Conservation (phyloP, 2,113 vertebrate species). For the Propithecus coquereli region DNA sequence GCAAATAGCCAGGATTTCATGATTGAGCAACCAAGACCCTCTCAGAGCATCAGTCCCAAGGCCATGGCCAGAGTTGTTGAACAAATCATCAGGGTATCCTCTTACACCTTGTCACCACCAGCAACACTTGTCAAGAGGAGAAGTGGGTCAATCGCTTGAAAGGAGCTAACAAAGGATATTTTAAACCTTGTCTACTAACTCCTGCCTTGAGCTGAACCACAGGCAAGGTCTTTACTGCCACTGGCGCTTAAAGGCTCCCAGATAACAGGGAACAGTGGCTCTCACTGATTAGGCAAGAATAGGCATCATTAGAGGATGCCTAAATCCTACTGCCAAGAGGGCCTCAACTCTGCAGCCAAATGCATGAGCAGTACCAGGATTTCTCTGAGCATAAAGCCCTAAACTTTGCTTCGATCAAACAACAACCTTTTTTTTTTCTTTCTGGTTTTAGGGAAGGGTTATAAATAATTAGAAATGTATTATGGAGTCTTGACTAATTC, state of each 20-base stretch:
- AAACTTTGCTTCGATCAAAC: conserved; percentile 25
- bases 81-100: neutral
- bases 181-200: neutral
- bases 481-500: conserved; percentile 50
- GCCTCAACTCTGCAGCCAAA: neutral
- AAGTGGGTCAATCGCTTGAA: neutral
- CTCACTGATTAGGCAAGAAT: neutral
- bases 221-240: neutral
- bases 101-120: neutral
- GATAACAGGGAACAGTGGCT: neutral
- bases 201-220: neutral
- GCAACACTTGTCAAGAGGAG: neutral
- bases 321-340: neutral
- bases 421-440: neutral
- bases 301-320: neutral
- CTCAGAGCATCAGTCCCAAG: neutral
- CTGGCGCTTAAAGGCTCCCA: neutral
- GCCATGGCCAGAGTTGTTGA: neutral
- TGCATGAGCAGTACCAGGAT: neutral
- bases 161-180: neutral
- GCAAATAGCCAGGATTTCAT: neutral
- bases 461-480: conserved; percentile 54
- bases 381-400: neutral
- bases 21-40: neutral
- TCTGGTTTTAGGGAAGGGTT: conserved; percentile 25